A percentile compares a stretch with the other conserved stretches of the same genome.
Conservation (phyloP, 2,113 vertebrate species). For the Colistium nudipinnis region DNA sequence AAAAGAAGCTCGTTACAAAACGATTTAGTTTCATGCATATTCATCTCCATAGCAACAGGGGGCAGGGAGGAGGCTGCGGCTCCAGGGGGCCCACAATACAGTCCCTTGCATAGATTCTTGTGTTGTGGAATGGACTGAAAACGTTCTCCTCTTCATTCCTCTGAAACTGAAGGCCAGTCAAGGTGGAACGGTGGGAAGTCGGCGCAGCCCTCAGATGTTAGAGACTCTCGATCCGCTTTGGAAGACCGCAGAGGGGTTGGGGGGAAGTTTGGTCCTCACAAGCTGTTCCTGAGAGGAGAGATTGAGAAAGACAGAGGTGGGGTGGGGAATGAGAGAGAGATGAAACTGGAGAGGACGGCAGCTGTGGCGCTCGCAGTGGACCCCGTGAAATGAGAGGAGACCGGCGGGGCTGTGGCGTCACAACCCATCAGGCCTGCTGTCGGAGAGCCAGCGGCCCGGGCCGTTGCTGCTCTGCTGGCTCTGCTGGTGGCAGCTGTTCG, state of each 20-base stretch:
- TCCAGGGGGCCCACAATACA: conserved; percentile 41
- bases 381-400: conserved; percentile 61
- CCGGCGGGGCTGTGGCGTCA: conserved; percentile 36
- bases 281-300: conserved; percentile 84
- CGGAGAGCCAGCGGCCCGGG: not conserved
- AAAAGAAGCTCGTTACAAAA: conserved; percentile 38
- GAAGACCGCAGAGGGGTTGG: conserved; percentile 94
- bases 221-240: conserved; percentile 89
- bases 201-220: conserved; percentile 82
- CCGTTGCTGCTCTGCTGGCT: conserved; percentile 18
- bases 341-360: conserved; percentile 18
- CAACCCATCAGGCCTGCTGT: conserved; percentile 54
- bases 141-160: conserved; percentile 37
- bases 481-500: conserved; percentile 40
- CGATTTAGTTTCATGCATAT: conserved; percentile 76
- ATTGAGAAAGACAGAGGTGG: not conserved
- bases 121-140: conserved; percentile 63
- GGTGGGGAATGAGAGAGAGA: conserved; percentile 11
- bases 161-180: conserved; percentile 16
- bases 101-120: conserved; percentile 82
- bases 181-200: conserved; percentile 30
- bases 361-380: conserved; percentile 16
- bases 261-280: conserved; percentile 88
- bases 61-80: conserved; percentile 31
- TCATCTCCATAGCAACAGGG: conserved; percentile 54